Base-by-base conservation (phyloP, 2,113 vertebrate genomes). In the Pionites leucogaster region DNA sequence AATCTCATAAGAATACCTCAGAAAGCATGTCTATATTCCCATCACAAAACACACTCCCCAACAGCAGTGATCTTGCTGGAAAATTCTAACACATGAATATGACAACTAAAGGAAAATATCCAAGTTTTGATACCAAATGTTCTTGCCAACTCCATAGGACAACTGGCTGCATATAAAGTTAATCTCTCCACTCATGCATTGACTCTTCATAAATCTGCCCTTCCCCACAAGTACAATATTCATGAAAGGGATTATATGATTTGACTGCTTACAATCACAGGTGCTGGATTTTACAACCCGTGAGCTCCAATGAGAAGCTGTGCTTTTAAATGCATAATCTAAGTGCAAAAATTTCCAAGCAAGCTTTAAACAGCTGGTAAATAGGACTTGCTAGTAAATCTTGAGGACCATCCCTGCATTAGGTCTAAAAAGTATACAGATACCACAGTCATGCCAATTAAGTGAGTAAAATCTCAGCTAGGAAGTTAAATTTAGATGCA, bases 391-490 rank as follows among this genome's bases (percentile, higher is more conserved):
- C 37, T 19, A 20, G 16, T 62, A 71, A 84, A 84, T 47, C 50
- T 17, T 37, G n/a, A 17, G 28, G 55, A 70, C 2, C 1, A 4
- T 67, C n/a, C 11, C 7, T 10, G 11, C 11, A 20, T 47, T 52
- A 44, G 3, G 16, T 71, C 33, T 76, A n/a, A 31, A 63, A 84
- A 85, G 7, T 13, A n/a, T 31, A 28, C 5, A 53, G n/a, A 28
- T 9, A 10, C 4, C 68, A 15, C 19, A 33, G 17, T 57, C 2
- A 1, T 1, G 1, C 4, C 60, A 62, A 63, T 67, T 31, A 63
- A 57, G 15, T 25, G n/a, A 50, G 33, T 10, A 81, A 93, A 83
- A 81, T 44, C 65, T 85, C 37, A 59, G 5, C 18, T 41, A n/a
- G 18, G 37, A 84, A 75, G 7, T 6, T 22, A 59, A 82, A 86